Conservation (phyloP, 1,140 invertebrate genomes). For the Apolygus lucorum region DNA sequence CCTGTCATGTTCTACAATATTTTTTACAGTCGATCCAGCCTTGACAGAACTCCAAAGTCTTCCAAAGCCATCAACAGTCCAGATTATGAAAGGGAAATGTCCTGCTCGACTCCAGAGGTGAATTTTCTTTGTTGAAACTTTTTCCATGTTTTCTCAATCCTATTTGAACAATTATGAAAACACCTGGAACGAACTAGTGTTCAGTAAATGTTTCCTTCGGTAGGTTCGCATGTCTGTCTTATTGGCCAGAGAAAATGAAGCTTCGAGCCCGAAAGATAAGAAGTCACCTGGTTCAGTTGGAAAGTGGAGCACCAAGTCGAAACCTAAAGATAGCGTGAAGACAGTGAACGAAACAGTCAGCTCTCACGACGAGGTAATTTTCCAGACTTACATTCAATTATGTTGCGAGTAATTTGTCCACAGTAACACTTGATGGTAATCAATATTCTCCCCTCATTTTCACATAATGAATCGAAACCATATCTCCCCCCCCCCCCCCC, state of each 20-base stretch:
- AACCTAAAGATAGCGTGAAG: constrained; percentile 45
- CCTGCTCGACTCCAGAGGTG: constrained; percentile 30
- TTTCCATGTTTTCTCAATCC: too few relatives aligned
- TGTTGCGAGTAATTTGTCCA: too few relatives aligned
- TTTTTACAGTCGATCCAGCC: constrained; percentile 26
- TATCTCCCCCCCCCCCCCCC: too few relatives aligned
- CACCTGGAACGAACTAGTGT: too few relatives aligned
- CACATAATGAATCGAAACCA: too few relatives aligned
- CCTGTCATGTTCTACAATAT: too few relatives aligned
- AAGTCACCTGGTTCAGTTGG: constrained; percentile 29
- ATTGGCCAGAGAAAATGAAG: constrained; percentile 45
- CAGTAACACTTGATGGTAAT: too few relatives aligned
- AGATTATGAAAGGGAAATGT: constrained; percentile 28
- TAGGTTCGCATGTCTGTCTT: constrained; percentile 63
- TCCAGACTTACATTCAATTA: too few relatives aligned
- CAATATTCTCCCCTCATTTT: too few relatives aligned
- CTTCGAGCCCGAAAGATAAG: constrained; percentile 29
- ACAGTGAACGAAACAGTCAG: constrained; percentile 45
- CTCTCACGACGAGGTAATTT: constrained; percentile 42
- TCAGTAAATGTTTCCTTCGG: too few relatives aligned
- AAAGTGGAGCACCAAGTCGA: constrained; percentile 26
- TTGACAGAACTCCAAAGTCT: constrained; percentile 28
- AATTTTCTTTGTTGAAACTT: background rate
- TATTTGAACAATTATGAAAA: too few relatives aligned
- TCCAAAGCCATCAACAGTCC: constrained; percentile 28